Base-by-base conservation (phyloP, 2,113 vertebrate genomes). In the Todiramphus saurophagus region DNA sequence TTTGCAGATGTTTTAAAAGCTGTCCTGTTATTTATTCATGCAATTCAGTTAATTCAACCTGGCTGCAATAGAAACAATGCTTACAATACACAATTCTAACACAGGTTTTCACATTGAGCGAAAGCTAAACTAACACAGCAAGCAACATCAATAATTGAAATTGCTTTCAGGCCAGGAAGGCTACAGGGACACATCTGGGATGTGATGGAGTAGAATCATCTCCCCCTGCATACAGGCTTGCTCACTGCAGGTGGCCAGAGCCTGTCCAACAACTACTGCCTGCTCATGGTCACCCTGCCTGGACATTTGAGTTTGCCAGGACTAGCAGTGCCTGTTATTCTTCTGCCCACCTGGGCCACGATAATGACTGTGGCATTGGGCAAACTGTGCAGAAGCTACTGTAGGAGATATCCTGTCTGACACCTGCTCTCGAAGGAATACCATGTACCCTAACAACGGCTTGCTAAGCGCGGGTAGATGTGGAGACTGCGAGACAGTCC, bases 21-120 rank as follows among this genome's bases (percentile, higher is more conserved):
- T 96, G 92, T 88, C 80, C 39, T 87, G 74, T 97, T 87, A 97
- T 89, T 97, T 95, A 97, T 97, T 97, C 39, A 96, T 94, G 88
- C 31, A 41, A 48, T 20, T 81, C 66, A 58, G 79, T 92, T 97
- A 92, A 91, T 97, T 96, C 84, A 94, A 56, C 75, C 73, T 62
- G 60, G 46, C 44, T 83, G 76, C 55, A 75, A 55, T 35, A 79
- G 75, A 93, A 90, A 92, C 72, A 72, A 37, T 83, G 92, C 90
- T 96, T 93, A 96, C 86, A 85, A 50, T 39, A 95, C 94, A 94
- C 74, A 93, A 67, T 79, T 92, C 88, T 75, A 87, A 92, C 90
- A 89, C 33, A 59, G 69, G 59, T 92, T 94, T 83, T 90, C 82
- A 94, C 48, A 87, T 90, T 1, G 0, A 90, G 66, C 1, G 3